These are phyloP conservation scores for Clarias platycephalus DNA, from an alignment of 2,797 vertebrate species.

Conservation along the genomic window DNA sequence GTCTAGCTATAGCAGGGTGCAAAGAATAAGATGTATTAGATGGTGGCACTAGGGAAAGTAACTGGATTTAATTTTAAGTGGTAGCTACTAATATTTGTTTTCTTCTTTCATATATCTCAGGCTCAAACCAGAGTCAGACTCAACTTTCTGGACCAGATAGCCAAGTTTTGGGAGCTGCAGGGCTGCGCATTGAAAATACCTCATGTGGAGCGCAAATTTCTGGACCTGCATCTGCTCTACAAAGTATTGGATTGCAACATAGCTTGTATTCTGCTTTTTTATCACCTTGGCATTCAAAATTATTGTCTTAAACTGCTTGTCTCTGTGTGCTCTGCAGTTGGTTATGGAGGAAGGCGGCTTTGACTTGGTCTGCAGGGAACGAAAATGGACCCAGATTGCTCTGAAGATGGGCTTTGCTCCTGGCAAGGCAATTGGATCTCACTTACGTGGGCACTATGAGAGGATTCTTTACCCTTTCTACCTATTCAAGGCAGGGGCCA, in stretches of 20 bases:
- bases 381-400: slow-evolving; percentile 96
- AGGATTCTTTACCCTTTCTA: slow-evolving; percentile 95
- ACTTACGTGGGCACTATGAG: slow-evolving; percentile 92
- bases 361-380: slow-evolving; percentile 90
- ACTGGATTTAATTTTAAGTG: background rate
- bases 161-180: slow-evolving; percentile 98
- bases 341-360: slow-evolving; percentile 96
- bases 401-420: slow-evolving; percentile 95
- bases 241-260: slow-evolving; percentile 72
- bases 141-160: slow-evolving; percentile 98
- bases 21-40: background rate
- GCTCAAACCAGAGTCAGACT: slow-evolving; percentile 97
- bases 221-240: slow-evolving; percentile 95
- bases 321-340: slow-evolving; percentile 71
- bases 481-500: slow-evolving; percentile 89
- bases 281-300: background rate
- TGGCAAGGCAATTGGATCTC: slow-evolving; percentile 94
- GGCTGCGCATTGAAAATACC: slow-evolving; percentile 97
- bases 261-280: background rate
- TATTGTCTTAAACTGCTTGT: background rate
- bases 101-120: slow-evolving; percentile 62
- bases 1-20: background rate
- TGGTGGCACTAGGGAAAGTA: background rate
- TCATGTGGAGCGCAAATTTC: slow-evolving; percentile 94
- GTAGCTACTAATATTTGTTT: background rate